These are phyloP conservation scores for Gulo gulo DNA, from an alignment of 2,113 vertebrate species.

Conservation along the genomic window DNA sequence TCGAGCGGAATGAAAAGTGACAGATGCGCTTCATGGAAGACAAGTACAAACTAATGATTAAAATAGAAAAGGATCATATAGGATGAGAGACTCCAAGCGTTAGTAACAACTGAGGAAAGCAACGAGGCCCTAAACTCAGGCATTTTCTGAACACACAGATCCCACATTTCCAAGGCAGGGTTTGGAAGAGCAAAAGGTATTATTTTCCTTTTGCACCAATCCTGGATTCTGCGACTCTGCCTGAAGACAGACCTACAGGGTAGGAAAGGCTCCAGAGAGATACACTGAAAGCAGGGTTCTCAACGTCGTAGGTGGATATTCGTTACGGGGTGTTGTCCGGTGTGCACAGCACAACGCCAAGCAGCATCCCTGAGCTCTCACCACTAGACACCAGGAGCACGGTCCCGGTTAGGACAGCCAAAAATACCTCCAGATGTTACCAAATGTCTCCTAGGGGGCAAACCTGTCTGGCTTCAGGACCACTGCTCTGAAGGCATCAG, in stretches of 20 bases:
- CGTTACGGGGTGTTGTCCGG: too few relatives aligned
- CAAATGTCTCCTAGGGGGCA: not conserved
- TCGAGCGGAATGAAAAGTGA: not conserved
- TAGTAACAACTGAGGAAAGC: not conserved
- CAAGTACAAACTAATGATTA: not conserved
- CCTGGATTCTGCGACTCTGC: not conserved
- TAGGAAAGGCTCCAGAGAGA: not conserved
- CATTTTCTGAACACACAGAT: not conserved
- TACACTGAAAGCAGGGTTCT: too few relatives aligned
- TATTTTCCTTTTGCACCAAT: not conserved
- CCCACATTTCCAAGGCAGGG: not conserved
- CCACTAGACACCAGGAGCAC: not conserved
- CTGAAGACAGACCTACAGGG: not conserved
- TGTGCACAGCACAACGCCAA: accelerated
- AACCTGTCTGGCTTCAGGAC: not conserved
- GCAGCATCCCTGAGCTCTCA: not conserved
- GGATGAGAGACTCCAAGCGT: not conserved
- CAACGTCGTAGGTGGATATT: accelerated
- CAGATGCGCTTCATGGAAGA: not conserved
- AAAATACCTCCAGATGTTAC: not conserved
- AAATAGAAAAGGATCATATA: not conserved
- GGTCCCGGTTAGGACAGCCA: not conserved
- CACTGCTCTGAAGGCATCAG: not conserved
- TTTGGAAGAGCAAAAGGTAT: not conserved
- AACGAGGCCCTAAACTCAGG: not conserved